These are phyloP conservation scores for Laticauda colubrina DNA, from an alignment of 2,113 vertebrate species.

Conservation along the genomic window DNA sequence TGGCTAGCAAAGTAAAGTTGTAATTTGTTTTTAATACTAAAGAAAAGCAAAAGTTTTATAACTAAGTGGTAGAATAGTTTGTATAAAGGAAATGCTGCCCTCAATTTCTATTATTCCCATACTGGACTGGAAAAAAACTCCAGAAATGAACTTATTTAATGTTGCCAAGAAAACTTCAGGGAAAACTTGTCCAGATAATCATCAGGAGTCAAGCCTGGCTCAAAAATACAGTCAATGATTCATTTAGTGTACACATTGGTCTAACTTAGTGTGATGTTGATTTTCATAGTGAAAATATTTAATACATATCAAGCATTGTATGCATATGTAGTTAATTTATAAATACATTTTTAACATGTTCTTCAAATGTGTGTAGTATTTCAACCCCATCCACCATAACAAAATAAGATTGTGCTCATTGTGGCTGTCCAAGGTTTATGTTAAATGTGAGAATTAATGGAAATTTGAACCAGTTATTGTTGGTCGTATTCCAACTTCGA, in stretches of 20 bases:
- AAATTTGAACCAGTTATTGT: not conserved
- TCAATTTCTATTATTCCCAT: not conserved
- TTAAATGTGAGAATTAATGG: not conserved
- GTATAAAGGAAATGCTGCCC: not conserved
- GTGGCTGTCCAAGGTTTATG: not conserved
- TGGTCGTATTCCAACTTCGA: not conserved
- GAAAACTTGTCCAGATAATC: not conserved
- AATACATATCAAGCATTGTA: not conserved
- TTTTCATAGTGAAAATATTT: not conserved
- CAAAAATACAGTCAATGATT: not conserved
- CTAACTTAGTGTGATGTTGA: not conserved
- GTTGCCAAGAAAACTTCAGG: not conserved
- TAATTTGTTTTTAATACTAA: not conserved
- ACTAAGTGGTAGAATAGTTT: not conserved
- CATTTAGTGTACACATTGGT: not conserved
- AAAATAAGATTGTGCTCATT: not conserved
- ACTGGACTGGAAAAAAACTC: not conserved
- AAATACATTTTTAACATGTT: not conserved
- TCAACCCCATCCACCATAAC: not conserved
- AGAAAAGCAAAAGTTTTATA: not conserved
- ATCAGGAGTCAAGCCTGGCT: not conserved
- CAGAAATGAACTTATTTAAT: not conserved
- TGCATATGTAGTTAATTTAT: not conserved
- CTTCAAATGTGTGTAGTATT: not conserved
- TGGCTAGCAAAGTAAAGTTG: not conserved